A percentile compares a stretch with the other conserved stretches of the same genome.
Evolutionary conservation across 2,113 vertebrate species (phyloP).

Genomic region (Toxostoma redivivum): DNA sequence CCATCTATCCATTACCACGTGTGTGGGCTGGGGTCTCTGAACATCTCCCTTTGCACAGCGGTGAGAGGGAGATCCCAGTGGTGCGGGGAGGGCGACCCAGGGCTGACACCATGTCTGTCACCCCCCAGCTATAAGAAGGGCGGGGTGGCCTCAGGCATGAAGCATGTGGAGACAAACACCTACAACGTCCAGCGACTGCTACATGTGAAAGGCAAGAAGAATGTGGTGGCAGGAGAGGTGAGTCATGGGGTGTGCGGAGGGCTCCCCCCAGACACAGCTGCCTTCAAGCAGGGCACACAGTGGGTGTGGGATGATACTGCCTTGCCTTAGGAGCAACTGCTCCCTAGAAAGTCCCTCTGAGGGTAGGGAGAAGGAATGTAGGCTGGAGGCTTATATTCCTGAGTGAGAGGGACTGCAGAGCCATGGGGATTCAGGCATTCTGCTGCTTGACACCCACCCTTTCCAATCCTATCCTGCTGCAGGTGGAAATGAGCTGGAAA

Average conservation of each 20-base stretch:
- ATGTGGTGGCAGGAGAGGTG: conserved; percentile 81
- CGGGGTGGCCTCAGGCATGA: conserved; percentile 82
- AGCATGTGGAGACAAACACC: conserved; percentile 81
- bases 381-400: neutral
- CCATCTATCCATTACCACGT: rapidly evolving
- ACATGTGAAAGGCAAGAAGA: conserved; percentile 87
- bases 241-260: neutral
- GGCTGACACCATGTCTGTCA: neutral
- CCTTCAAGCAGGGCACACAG: neutral
- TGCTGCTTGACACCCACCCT: neutral
- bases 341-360: neutral
- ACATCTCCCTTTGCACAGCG: no score
- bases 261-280: neutral
- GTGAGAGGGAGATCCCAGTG: neutral
- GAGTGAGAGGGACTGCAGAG: neutral
- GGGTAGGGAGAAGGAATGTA: neutral
- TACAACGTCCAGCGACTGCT: conserved; percentile 77
- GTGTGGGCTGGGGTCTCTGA: rapidly evolving
- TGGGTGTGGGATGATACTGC: neutral
- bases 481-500: conserved; percentile 87
- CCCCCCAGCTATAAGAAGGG: conserved; percentile 79
- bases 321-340: neutral
- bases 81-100: rapidly evolving
- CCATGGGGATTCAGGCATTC: neutral
- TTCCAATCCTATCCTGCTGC: neutral